Evolutionary conservation across 1,140 invertebrate genomes (phyloP).

Genomic region (Mercenaria mercenaria): DNA sequence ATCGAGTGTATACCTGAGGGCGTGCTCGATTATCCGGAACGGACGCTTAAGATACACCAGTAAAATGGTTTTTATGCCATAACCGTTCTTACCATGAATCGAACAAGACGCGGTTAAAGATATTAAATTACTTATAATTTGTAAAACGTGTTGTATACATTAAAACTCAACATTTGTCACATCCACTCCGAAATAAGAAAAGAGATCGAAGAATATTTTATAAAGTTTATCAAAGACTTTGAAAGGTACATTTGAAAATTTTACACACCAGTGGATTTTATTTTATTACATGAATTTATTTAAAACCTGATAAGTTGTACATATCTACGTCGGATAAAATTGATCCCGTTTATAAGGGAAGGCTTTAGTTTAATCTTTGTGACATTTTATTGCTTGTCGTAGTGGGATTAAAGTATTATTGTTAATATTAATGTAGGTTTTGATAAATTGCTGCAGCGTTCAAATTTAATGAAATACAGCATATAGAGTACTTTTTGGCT

Average conservation of each 20-base stretch:
- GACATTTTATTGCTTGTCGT: conserved; percentile 15
- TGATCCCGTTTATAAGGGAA: neutral
- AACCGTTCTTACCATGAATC: conserved; percentile 11
- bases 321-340: neutral
- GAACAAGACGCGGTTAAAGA: neutral
- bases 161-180: neutral
- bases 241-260: neutral
- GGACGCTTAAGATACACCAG: neutral
- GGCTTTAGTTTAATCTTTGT: neutral
- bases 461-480: neutral
- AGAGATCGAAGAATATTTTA: neutral
- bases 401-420: neutral
- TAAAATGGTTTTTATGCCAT: neutral
- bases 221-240: neutral
- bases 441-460: neutral
- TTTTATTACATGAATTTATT: neutral
- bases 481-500: neutral
- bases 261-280: neutral
- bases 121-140: conserved; percentile 1
- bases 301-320: neutral
- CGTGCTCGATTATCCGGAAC: conserved; percentile 17
- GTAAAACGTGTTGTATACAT: neutral
- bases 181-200: neutral
- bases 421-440: neutral
- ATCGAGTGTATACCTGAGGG: neutral